phyloP scores from a whole-genome alignment of 2,113 vertebrate species.

The Rhagologus leucostigma region DNA sequence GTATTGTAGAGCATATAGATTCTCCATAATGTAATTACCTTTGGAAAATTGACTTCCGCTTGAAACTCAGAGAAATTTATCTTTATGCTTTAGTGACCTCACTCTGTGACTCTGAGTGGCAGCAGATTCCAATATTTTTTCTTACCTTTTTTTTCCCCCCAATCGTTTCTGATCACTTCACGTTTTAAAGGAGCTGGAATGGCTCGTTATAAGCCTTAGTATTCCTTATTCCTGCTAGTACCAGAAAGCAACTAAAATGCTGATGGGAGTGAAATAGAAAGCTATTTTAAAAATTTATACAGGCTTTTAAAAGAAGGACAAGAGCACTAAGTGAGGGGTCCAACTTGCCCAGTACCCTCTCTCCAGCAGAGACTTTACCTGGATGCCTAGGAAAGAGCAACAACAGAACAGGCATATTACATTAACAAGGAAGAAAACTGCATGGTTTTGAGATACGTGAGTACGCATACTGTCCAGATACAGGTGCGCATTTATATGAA shows the following conservation, averaged over 20 bases:
- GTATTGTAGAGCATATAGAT: not conserved
- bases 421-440: not conserved
- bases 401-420: not conserved
- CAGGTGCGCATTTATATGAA: not conserved
- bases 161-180: not conserved
- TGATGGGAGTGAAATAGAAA: not conserved
- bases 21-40: slow-evolving; percentile 2
- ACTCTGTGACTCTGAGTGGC: not conserved
- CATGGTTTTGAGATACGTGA: not conserved
- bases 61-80: not conserved
- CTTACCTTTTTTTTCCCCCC: not conserved
- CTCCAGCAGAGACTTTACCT: not conserved
- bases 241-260: not conserved
- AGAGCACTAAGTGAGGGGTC: not conserved
- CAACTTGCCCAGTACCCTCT: not conserved
- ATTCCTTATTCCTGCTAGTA: not conserved
- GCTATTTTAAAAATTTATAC: not conserved
- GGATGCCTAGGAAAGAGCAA: not conserved
- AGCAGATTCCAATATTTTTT: not conserved
- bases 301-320: not conserved
- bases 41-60: slow-evolving; percentile 30
- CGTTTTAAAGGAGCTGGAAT: not conserved
- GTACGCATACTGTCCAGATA: not conserved
- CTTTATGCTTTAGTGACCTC: not conserved
- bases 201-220: not conserved